These are phyloP conservation scores for Saturnia japonica DNA, from an alignment of 2,888 invertebrate genomes.

Conservation along the genomic window DNA sequence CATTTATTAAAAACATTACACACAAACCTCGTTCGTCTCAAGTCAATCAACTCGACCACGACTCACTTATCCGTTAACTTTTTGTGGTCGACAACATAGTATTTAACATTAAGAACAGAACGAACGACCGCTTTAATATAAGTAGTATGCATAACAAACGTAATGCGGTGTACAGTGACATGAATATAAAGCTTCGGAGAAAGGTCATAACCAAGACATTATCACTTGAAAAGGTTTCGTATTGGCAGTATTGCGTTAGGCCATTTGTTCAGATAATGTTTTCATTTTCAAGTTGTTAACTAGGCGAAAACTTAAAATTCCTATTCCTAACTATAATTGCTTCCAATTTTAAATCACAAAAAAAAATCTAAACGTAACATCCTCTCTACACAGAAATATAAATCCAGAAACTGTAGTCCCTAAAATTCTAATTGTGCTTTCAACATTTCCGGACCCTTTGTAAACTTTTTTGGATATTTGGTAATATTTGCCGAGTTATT, in stretches of 20 bases:
- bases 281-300: neutral
- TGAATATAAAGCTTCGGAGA: constrained; percentile 1
- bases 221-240: neutral
- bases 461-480: neutral
- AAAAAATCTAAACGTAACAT: neutral
- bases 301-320: neutral
- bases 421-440: neutral
- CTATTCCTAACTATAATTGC: neutral
- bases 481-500: neutral
- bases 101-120: neutral
- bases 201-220: neutral
- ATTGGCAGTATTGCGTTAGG: neutral
- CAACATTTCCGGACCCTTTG: too few species aligned
- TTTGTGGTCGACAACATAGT: neutral
- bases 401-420: neutral
- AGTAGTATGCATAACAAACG: neutral
- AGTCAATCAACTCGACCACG: neutral
- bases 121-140: neutral
- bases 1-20: neutral
- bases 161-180: neutral
- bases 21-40: constrained; percentile 1
- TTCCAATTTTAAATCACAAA: neutral
- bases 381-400: neutral
- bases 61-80: neutral
- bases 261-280: neutral